These are phyloP conservation scores for Endomychus coccineus DNA, from an alignment of 2,888 invertebrate species.

Conservation along the genomic window DNA sequence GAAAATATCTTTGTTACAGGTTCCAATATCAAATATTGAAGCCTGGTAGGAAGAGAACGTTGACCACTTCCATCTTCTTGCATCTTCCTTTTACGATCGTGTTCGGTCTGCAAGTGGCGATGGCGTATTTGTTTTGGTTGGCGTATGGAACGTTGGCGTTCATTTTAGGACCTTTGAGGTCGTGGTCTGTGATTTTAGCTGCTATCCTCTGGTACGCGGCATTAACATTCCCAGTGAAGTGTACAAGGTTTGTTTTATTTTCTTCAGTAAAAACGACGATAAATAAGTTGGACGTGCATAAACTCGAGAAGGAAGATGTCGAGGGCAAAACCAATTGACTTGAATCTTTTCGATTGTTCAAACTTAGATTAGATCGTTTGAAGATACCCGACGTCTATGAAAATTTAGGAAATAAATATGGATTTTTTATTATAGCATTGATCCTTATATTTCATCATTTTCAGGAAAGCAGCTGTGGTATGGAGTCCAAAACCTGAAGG, in stretches of 20 bases:
- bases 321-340: too few relatives aligned
- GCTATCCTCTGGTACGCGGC: constrained; percentile 60
- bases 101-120: constrained; percentile 52
- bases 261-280: too few relatives aligned
- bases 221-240: constrained; percentile 52
- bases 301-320: background rate
- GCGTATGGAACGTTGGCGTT: constrained; percentile 74
- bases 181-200: constrained; percentile 69
- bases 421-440: too few relatives aligned
- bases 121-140: constrained; percentile 71
- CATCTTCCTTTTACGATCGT: constrained; percentile 52
- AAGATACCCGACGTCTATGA: too few relatives aligned
- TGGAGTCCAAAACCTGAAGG: constrained; percentile 8
- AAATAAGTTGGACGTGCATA: background rate
- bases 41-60: constrained; percentile 28
- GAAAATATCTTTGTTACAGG: constrained; percentile 25
- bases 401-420: too few relatives aligned
- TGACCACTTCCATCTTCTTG: constrained; percentile 26
- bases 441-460: too few relatives aligned
- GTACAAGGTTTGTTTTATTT: constrained; percentile 49
- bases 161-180: constrained; percentile 68
- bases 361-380: too few relatives aligned
- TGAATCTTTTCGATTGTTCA: too few relatives aligned
- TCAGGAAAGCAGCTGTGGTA: constrained; percentile 10
- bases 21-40: constrained; percentile 33